These are phyloP conservation scores for crab-eating macaque (Macaca fascicularis) DNA, from an alignment of 2,113 vertebrate genomes.

Conservation along the genomic window DNA sequence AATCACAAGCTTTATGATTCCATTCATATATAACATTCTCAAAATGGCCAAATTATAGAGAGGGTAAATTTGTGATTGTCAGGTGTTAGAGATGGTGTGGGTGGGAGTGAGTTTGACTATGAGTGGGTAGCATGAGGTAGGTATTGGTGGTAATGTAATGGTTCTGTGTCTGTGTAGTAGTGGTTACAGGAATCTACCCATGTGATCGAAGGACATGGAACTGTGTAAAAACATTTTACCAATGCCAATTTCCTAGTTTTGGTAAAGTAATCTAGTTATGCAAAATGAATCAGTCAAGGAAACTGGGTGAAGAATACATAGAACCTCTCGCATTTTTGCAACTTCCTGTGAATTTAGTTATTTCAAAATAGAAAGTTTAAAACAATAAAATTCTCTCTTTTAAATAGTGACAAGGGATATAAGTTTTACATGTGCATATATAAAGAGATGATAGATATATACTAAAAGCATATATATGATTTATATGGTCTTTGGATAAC, in stretches of 20 bases:
- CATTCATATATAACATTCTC: background rate
- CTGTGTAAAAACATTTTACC: background rate
- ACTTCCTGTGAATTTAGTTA: background rate
- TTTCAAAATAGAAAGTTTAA: background rate
- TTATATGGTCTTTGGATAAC: background rate
- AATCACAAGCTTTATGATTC: background rate
- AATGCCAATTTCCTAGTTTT: background rate
- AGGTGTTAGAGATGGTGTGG: background rate
- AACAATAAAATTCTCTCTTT: background rate
- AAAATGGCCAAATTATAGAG: background rate
- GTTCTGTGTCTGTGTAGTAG: background rate
- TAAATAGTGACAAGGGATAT: background rate
- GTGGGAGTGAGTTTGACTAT: background rate
- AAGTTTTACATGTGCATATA: background rate
- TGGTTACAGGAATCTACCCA: background rate
- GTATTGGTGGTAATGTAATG: background rate
- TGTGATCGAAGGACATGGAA: background rate
- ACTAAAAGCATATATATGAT: background rate
- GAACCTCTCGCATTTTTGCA: background rate
- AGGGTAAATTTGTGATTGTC: background rate
- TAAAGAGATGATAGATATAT: background rate
- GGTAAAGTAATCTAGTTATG: background rate
- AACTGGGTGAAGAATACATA: background rate
- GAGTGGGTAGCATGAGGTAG: background rate
- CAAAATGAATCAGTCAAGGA: background rate